These are phyloP conservation scores for Intellagama lesueurii DNA, from an alignment of 2,797 vertebrate genomes.

Conservation along the genomic window DNA sequence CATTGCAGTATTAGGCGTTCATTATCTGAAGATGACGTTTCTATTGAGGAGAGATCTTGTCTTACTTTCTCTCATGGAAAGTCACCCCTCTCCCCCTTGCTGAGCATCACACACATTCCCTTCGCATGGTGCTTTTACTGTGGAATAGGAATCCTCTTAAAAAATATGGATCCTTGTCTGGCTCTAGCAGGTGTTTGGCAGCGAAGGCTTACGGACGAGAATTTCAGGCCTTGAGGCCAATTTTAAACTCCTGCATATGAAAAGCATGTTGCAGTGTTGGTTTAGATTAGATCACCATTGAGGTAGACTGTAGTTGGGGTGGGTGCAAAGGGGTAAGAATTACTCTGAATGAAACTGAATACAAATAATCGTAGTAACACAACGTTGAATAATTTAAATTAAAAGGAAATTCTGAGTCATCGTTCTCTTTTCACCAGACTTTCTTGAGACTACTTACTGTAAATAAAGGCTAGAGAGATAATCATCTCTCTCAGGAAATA, in stretches of 20 bases:
- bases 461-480: constrained; percentile 63
- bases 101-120: constrained; percentile 54
- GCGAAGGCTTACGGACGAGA: constrained; percentile 66
- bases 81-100: constrained; percentile 35
- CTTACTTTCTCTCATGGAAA: constrained; percentile 35
- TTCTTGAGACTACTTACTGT: constrained; percentile 58
- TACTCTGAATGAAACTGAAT: constrained; percentile 68
- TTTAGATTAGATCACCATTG: constrained; percentile 72
- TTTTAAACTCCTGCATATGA: constrained; percentile 72
- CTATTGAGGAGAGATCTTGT: neutral
- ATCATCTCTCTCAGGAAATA: constrained; percentile 47
- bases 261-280: constrained; percentile 69
- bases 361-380: constrained; percentile 68
- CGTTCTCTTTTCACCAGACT: constrained; percentile 51
- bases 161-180: constrained; percentile 63
- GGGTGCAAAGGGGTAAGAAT: constrained; percentile 45
- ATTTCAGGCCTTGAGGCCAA: constrained; percentile 67
- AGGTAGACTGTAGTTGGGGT: constrained; percentile 8
- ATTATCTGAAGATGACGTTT: neutral
- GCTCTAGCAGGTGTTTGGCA: constrained; percentile 76
- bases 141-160: constrained; percentile 71
- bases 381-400: constrained; percentile 68
- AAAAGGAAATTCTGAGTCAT: constrained; percentile 65
- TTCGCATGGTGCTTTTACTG: constrained; percentile 67
- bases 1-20: neutral